Conservation (phyloP, 92 coral and sea anemone genomes). For the Diadumene lineata region DNA sequence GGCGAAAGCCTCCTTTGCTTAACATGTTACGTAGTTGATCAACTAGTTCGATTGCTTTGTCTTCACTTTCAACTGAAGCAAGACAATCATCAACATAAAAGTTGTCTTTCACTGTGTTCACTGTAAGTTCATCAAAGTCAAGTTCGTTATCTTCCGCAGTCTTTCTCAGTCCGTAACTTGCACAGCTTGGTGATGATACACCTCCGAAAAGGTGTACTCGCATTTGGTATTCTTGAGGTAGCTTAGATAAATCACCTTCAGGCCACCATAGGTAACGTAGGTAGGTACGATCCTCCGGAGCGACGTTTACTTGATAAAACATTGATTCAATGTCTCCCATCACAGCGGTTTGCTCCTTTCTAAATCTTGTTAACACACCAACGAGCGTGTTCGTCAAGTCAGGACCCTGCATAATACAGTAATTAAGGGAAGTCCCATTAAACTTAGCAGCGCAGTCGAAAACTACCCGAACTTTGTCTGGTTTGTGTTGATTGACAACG, state of each 20-base stretch:
- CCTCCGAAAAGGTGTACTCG: slow-evolving; percentile 44
- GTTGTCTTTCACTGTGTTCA: slow-evolving; percentile 31
- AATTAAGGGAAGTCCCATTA: slow-evolving; percentile 30
- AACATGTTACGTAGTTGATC: slow-evolving; percentile 44
- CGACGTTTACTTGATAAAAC: slow-evolving; percentile 41
- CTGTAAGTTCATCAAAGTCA: slow-evolving; percentile 18
- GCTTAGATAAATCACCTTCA: slow-evolving; percentile 7
- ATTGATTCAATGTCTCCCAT: slow-evolving; percentile 33
- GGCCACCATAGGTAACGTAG: slow-evolving; percentile 48
- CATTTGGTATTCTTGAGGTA: slow-evolving; percentile 39
- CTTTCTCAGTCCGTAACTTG: slow-evolving; percentile 31
- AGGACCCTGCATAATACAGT: slow-evolving; percentile 42
- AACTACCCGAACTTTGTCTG: slow-evolving; percentile 48
- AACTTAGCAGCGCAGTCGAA: slow-evolving; percentile 50
- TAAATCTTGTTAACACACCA: slow-evolving; percentile 22
- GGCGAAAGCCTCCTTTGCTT: slow-evolving; percentile 38
- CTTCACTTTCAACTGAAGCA: slow-evolving; percentile 30
- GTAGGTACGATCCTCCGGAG: slow-evolving; percentile 15
- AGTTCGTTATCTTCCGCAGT: slow-evolving; percentile 32
- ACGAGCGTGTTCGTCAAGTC: slow-evolving; percentile 31
- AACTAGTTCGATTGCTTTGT: slow-evolving; percentile 43
- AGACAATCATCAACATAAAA: slow-evolving; percentile 55
- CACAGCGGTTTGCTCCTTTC: slow-evolving; percentile 19
- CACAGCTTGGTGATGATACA: slow-evolving; percentile 40
- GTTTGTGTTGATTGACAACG: slow-evolving; percentile 46